Evolutionary conservation across 2,888 invertebrate species (phyloP).

Genomic region (Drosophila picticornis): DNA sequence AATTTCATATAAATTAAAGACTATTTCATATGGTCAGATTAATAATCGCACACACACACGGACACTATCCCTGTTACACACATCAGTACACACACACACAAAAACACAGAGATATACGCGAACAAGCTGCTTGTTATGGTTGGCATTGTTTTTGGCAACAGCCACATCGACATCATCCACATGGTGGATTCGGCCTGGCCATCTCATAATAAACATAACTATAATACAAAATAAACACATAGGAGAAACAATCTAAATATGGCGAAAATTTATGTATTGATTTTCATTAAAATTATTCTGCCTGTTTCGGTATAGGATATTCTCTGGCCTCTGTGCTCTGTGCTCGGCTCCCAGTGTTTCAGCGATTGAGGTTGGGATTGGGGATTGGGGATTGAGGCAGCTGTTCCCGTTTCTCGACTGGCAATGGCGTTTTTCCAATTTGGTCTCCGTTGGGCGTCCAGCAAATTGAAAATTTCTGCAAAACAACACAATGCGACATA

Average conservation of each 20-base stretch:
- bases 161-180: conserved; percentile 9
- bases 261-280: conserved; percentile 77
- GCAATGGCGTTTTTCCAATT: conserved; percentile 67
- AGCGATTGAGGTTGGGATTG: background rate
- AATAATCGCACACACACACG: conserved; percentile 31
- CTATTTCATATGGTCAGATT: conserved; percentile 51
- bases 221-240: conserved; percentile 79
- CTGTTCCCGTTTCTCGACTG: conserved; percentile 31
- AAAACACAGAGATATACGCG: conserved; percentile 3
- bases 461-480: conserved; percentile 76
- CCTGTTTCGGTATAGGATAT: conserved; percentile 32
- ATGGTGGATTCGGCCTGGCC: conserved; percentile 20
- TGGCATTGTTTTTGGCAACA: conserved; percentile 44
- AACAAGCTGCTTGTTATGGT: conserved; percentile 31
- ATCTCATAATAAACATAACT: conserved; percentile 74
- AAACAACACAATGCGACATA: conserved; percentile 61
- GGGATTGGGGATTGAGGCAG: conserved; percentile 7
- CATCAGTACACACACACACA: conserved; percentile 7
- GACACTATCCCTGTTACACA: background rate
- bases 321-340: background rate
- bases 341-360: conserved; percentile 1
- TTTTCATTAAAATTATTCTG: conserved; percentile 74
- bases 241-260: conserved; percentile 76
- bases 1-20: conserved; percentile 63
- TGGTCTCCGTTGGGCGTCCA: conserved; percentile 66